A percentile compares a stretch with the other conserved stretches of the same genome.
Conservation (phyloP, 1,140 invertebrate species). For the Bicyclus anynana region DNA sequence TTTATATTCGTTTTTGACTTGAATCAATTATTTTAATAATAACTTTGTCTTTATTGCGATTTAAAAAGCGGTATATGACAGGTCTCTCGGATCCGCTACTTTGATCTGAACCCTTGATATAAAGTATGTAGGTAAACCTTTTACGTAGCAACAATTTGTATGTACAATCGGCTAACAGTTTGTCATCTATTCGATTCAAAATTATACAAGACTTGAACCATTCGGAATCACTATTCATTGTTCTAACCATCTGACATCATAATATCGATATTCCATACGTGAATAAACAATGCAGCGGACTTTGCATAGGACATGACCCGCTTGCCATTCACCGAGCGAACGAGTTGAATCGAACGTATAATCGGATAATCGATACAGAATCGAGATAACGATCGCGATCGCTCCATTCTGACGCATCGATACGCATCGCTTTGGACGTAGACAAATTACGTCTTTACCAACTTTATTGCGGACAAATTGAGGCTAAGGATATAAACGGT, state of each 20-base stretch:
- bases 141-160: too few species aligned
- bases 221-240: neutral
- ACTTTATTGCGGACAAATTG: constrained; percentile 60
- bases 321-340: constrained; percentile 26
- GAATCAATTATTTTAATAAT: too few species aligned
- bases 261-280: constrained; percentile 54
- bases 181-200: neutral
- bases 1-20: too few species aligned
- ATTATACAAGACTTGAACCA: neutral
- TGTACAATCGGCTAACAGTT: neutral
- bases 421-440: constrained; percentile 53
- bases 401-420: constrained; percentile 42
- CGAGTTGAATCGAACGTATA: constrained; percentile 35
- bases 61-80: too few species aligned
- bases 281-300: constrained; percentile 47
- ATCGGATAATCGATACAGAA: constrained; percentile 46
- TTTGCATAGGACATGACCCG: constrained; percentile 45
- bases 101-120: too few species aligned
- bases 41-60: too few species aligned
- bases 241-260: constrained; percentile 6
- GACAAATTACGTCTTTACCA: constrained; percentile 60
- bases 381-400: constrained; percentile 36
- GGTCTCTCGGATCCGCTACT: too few species aligned
- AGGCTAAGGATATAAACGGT: constrained; percentile 30
- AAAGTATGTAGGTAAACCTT: too few species aligned